phyloP scores from a whole-genome alignment of 2,888 invertebrate genomes.

The Eristalis intricaria region DNA sequence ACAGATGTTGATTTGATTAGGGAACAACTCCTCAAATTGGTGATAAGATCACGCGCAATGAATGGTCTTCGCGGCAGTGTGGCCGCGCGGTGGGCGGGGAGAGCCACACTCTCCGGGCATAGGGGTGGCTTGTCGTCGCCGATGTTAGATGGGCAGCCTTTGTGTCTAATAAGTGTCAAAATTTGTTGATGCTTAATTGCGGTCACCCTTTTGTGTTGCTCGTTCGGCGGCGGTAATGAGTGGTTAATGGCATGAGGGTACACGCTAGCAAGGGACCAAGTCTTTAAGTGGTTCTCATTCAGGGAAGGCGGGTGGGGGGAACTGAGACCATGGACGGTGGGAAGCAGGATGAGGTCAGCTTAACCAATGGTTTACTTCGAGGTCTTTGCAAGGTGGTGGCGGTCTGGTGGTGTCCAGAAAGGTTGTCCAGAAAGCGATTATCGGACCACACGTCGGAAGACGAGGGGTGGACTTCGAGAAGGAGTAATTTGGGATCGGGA shows the following conservation, averaged over 20 bases:
- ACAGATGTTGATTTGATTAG: constrained; percentile 67
- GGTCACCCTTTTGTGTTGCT: constrained; percentile 60
- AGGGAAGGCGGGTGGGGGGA: too few relatives aligned
- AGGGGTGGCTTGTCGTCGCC: constrained; percentile 30
- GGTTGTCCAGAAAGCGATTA: too few relatives aligned
- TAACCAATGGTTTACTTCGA: too few relatives aligned
- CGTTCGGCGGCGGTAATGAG: constrained; percentile 46
- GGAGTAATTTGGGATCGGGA: too few relatives aligned
- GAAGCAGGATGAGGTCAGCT: too few relatives aligned
- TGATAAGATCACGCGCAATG: constrained; percentile 55
- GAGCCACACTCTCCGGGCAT: constrained; percentile 16
- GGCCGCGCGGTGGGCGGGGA: neutral
- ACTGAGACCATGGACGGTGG: too few relatives aligned
- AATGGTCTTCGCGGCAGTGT: constrained; percentile 20
- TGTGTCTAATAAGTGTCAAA: constrained; percentile 38
- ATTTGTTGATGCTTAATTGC: constrained; percentile 55
- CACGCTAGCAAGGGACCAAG: too few relatives aligned
- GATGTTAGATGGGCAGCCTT: neutral
- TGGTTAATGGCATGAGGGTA: constrained; percentile 57
- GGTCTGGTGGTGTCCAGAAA: too few relatives aligned
- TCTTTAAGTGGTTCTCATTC: too few relatives aligned
- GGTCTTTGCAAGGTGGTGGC: too few relatives aligned
- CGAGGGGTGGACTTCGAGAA: too few relatives aligned
- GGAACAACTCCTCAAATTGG: constrained; percentile 29
- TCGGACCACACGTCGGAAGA: too few relatives aligned